These are phyloP conservation scores for Drosophila seguyi DNA, from an alignment of 1,140 invertebrate genomes.

Conservation along the genomic window DNA sequence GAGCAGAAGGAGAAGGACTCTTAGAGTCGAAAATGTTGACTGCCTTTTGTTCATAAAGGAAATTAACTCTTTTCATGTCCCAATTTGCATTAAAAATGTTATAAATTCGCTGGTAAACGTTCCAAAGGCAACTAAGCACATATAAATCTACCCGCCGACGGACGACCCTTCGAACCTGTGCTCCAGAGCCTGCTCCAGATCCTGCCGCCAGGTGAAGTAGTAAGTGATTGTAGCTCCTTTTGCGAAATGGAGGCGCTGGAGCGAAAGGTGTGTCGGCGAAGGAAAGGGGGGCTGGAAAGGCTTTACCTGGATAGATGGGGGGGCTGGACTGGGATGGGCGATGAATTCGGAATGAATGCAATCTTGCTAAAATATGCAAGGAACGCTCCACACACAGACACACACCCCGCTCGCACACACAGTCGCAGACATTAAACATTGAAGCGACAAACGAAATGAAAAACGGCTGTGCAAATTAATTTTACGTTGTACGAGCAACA, in stretches of 20 bases:
- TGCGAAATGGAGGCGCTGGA: conserved; percentile 52
- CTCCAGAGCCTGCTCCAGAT: not conserved
- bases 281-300: not conserved
- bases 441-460: conserved; percentile 76
- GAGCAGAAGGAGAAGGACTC: conserved; percentile 8
- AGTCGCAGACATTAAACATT: conserved; percentile 68
- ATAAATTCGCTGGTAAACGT: conserved; percentile 53
- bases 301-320: conserved; percentile 9
- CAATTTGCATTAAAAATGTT: conserved; percentile 50
- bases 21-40: conserved; percentile 11
- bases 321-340: conserved; percentile 38
- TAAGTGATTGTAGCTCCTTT: conserved; percentile 62
- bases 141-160: conserved; percentile 51
- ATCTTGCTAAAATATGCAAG: conserved; percentile 79
- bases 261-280: conserved; percentile 26
- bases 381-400: conserved; percentile 62
- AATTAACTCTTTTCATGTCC: conserved; percentile 58
- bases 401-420: conserved; percentile 20
- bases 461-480: conserved; percentile 81
- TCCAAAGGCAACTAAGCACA: conserved; percentile 45
- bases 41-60: conserved; percentile 58
- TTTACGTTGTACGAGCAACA: conserved; percentile 73
- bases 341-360: conserved; percentile 76
- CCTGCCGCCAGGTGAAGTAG: conserved; percentile 34
- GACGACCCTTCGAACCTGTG: conserved; percentile 33